Percentiles rank a stretch among this genome's conserved stretches.
Evolutionary conservation across 2,113 vertebrate genomes (phyloP).

Genomic region (Empidonax traillii): DNA sequence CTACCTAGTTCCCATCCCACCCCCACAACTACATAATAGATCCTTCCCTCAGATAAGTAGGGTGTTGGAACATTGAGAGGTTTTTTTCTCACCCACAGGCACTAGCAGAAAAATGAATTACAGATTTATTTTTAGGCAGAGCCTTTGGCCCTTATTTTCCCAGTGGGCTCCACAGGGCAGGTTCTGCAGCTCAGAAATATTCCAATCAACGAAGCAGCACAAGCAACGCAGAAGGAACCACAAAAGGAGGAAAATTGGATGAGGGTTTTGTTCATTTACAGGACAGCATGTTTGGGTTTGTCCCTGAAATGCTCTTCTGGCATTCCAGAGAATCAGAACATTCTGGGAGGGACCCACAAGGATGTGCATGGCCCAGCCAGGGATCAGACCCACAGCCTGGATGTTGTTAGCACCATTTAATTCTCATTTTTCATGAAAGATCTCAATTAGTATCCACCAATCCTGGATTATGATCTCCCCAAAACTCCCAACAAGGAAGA

Average conservation of each 20-base stretch:
- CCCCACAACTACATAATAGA: slow-evolving; percentile 58
- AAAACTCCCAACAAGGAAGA: background rate
- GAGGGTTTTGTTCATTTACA: background rate
- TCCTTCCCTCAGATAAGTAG: slow-evolving; percentile 56
- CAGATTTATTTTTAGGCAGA: slow-evolving; percentile 56
- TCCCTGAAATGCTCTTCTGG: background rate
- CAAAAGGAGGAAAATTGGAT: background rate
- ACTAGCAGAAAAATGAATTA: slow-evolving; percentile 49
- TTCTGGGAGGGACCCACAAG: background rate
- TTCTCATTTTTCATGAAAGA: background rate
- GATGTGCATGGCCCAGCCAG: background rate
- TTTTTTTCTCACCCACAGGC: slow-evolving; percentile 44
- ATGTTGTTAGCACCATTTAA: background rate
- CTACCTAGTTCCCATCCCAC: slow-evolving; percentile 59
- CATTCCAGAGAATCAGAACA: background rate
- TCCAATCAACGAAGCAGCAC: background rate
- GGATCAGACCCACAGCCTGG: background rate
- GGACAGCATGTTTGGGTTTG: background rate
- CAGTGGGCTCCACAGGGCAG: background rate
- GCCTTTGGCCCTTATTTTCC: slow-evolving; percentile 35
- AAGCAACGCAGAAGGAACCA: background rate
- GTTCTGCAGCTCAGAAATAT: background rate
- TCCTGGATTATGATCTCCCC: background rate
- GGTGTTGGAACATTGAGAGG: slow-evolving; percentile 48
- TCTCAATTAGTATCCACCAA: background rate